Evolutionary conservation across 2,888 invertebrate genomes (phyloP).

Genomic region (Dendrolimus houi): DNA sequence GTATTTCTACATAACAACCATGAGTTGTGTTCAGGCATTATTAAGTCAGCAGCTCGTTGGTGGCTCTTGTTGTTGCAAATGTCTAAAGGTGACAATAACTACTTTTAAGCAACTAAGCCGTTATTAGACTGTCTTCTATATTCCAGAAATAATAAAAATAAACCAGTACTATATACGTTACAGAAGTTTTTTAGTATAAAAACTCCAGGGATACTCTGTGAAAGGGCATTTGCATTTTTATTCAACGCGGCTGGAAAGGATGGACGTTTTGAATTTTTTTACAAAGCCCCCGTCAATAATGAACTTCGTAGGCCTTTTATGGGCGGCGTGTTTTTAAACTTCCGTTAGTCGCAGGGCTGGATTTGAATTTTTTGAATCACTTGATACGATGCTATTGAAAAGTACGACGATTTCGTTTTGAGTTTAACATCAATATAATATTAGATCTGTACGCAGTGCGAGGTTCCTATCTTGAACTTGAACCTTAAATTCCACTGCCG

Average conservation of each 20-base stretch:
- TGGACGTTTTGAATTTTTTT: conserved; percentile 19
- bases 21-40: too few relatives aligned
- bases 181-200: neutral
- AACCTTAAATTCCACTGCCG: too few relatives aligned
- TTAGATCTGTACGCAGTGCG: too few relatives aligned
- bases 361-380: neutral
- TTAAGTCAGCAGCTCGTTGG: too few relatives aligned
- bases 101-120: too few relatives aligned
- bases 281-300: conserved; percentile 16
- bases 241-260: conserved; percentile 35
- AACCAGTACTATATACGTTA: too few relatives aligned
- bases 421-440: too few relatives aligned
- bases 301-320: conserved; percentile 18
- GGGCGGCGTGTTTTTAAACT: neutral
- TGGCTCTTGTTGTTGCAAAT: too few relatives aligned
- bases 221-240: conserved; percentile 63
- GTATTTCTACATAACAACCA: too few relatives aligned
- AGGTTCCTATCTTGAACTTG: too few relatives aligned
- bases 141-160: conserved; percentile 3
- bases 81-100: too few relatives aligned
- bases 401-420: too few relatives aligned
- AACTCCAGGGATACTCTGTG: neutral
- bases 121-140: conserved; percentile 11
- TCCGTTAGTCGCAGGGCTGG: neutral
- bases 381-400: neutral